A percentile compares a stretch with the other conserved stretches of the same genome.
These are phyloP conservation scores for Triplophysa dalaica DNA, from an alignment of 2,113 vertebrate genomes.

Conservation along the genomic window DNA sequence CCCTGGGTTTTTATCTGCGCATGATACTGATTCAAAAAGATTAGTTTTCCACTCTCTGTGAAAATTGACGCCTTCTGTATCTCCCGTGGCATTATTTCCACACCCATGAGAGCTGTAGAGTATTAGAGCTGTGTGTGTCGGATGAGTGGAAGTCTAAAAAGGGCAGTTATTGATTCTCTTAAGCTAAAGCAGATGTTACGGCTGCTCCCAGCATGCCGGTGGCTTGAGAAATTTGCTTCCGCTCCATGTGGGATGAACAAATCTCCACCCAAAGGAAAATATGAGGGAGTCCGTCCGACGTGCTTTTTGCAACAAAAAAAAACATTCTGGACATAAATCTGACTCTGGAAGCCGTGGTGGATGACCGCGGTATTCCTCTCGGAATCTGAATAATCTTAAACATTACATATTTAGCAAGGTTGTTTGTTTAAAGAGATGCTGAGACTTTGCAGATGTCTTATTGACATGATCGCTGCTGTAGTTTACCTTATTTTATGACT, in stretches of 20 bases:
- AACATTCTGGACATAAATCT: conserved; percentile 32
- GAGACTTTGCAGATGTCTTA: not conserved
- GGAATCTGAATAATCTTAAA: conserved; percentile 14
- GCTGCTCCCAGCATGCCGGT: conserved; percentile 44
- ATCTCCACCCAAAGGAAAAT: conserved; percentile 39
- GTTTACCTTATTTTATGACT: not conserved
- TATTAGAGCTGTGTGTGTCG: not conserved
- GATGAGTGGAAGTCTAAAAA: conserved; percentile 14
- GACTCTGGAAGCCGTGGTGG: conserved; percentile 22
- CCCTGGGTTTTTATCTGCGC: not conserved
- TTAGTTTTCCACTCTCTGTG: not conserved
- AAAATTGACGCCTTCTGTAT: not conserved
- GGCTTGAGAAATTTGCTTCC: conserved; percentile 35
- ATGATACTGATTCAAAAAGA: conserved; percentile 4
- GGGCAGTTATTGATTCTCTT: conserved; percentile 58
- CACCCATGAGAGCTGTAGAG: not conserved
- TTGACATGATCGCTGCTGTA: not conserved
- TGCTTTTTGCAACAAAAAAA: not conserved
- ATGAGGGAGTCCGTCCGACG: conserved; percentile 23
- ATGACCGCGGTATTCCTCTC: conserved; percentile 51
- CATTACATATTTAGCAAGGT: conserved; percentile 24
- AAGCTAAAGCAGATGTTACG: conserved; percentile 61
- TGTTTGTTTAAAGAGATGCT: not conserved
- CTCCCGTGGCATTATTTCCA: not conserved
- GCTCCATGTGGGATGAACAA: conserved; percentile 4